Percentiles rank a stretch among this genome's conserved stretches.
These are phyloP conservation scores for Ostrea denselamellosa DNA, from an alignment of 1,140 invertebrate species.

Conservation along the genomic window DNA sequence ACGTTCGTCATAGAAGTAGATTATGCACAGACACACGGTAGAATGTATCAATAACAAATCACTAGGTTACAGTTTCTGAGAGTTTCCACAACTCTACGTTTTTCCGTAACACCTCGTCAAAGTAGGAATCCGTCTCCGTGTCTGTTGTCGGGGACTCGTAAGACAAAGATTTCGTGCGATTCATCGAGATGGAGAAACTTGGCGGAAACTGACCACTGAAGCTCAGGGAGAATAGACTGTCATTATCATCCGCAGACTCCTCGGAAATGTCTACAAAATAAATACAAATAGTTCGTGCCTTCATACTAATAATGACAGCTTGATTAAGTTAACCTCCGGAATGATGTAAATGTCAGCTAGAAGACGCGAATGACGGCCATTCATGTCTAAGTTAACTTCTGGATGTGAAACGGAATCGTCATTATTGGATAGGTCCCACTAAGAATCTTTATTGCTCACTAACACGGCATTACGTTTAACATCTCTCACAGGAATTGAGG, in stretches of 20 bases:
- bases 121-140: slow-evolving; percentile 41
- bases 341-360: too few relatives aligned
- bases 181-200: background rate
- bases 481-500: too few relatives aligned
- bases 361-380: too few relatives aligned
- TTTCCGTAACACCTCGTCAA: slow-evolving; percentile 51
- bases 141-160: slow-evolving; percentile 33
- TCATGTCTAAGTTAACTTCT: too few relatives aligned
- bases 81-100: slow-evolving; percentile 53
- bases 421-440: too few relatives aligned
- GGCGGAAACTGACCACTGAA: slow-evolving; percentile 33
- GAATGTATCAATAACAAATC: background rate
- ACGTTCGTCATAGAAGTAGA: background rate
- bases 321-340: too few relatives aligned
- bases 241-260: slow-evolving; percentile 44
- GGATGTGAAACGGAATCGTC: too few relatives aligned
- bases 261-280: slow-evolving; percentile 47
- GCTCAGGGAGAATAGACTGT: slow-evolving; percentile 51
- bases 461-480: too few relatives aligned
- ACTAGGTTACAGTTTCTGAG: background rate
- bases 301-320: too few relatives aligned
- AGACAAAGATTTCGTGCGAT: slow-evolving; percentile 43
- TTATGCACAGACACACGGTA: background rate
- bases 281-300: background rate
- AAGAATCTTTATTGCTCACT: too few relatives aligned